These are phyloP conservation scores for Oriolus oriolus DNA, from an alignment of 2,113 vertebrate species.

Conservation along the genomic window DNA sequence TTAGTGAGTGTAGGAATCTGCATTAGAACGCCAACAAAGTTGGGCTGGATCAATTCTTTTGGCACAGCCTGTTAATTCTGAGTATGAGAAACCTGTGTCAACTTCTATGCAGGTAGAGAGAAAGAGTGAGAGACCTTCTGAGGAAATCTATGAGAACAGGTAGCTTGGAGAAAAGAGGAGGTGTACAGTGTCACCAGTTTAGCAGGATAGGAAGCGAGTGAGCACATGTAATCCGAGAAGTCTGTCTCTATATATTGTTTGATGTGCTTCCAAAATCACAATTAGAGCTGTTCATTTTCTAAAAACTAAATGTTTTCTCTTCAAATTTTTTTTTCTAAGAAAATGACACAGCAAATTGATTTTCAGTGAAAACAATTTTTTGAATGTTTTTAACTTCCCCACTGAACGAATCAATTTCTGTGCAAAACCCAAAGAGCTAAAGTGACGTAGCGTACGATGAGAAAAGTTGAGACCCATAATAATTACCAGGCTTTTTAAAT, in stretches of 20 bases:
- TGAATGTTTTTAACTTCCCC: background rate
- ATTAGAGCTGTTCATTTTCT: background rate
- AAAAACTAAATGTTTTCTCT: background rate
- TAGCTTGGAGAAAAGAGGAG: background rate
- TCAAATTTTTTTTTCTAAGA: background rate
- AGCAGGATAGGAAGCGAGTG: background rate
- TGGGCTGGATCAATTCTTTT: slow-evolving; percentile 14
- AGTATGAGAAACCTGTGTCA: background rate
- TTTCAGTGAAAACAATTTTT: background rate
- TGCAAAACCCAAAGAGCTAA: background rate
- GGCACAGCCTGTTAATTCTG: background rate
- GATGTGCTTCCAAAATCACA: background rate
- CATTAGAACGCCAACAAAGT: background rate
- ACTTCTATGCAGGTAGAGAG: background rate
- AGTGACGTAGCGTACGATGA: background rate
- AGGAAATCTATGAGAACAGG: background rate
- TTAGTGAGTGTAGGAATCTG: background rate
- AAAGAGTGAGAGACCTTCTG: background rate
- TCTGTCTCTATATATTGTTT: background rate
- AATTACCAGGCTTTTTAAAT: background rate
- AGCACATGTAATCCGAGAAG: background rate
- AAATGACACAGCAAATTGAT: background rate
- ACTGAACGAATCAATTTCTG: background rate
- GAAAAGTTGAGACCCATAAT: background rate
- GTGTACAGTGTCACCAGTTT: background rate